phyloP scores from a whole-genome alignment of 2,797 vertebrate species.

The Nasua narica region DNA sequence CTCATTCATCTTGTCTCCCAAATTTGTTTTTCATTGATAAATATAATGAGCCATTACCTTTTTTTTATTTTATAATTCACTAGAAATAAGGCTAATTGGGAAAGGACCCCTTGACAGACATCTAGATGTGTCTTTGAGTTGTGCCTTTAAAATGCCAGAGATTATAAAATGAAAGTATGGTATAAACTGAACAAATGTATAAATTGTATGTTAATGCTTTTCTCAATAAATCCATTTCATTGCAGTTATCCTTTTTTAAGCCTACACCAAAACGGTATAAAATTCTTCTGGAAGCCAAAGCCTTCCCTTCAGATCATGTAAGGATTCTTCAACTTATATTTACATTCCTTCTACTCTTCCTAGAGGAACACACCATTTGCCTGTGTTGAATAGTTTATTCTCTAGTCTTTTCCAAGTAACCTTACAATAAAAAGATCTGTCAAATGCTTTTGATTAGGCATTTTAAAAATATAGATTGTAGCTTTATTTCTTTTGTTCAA shows the following conservation, averaged over 20 bases:
- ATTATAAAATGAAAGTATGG: conserved; percentile 53
- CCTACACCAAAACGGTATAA: conserved; percentile 91
- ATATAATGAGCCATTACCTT: not conserved
- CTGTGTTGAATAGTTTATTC: conserved; percentile 81
- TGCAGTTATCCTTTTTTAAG: conserved; percentile 95
- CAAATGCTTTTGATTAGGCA: conserved; percentile 79
- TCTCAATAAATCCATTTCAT: conserved; percentile 62
- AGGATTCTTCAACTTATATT: conserved; percentile 82
- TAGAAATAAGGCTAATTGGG: conserved; percentile 32
- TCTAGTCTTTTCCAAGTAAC: conserved; percentile 74
- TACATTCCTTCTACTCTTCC: conserved; percentile 79
- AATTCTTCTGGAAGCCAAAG: conserved; percentile 93
- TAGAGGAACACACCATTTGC: conserved; percentile 61
- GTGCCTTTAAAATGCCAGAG: conserved; percentile 22
- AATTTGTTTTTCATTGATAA: conserved; percentile 42
- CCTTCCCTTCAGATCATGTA: conserved; percentile 98
- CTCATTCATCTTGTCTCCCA: not conserved
- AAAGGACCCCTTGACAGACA: not conserved
- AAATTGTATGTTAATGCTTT: conserved; percentile 39
- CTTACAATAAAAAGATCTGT: conserved; percentile 79
- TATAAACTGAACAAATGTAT: conserved; percentile 41
- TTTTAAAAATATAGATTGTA: conserved; percentile 75
- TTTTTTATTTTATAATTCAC: not conserved
- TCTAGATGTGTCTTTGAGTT: conserved; percentile 42
- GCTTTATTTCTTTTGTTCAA: conserved; percentile 81